Base-by-base conservation (phyloP, 2,888 invertebrate species). In the Polydrusus tereticollis region DNA sequence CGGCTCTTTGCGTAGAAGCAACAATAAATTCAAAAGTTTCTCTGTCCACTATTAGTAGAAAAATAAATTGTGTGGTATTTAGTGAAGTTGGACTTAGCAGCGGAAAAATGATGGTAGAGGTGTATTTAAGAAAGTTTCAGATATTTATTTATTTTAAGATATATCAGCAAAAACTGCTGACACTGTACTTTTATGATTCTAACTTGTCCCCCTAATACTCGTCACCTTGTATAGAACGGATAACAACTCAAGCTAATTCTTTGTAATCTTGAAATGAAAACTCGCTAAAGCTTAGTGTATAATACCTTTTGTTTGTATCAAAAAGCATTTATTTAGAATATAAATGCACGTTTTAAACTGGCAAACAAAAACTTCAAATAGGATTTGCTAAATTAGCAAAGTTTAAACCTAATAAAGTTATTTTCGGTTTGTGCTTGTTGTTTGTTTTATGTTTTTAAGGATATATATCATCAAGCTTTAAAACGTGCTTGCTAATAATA, bases 331-430 rank as follows among this genome's bases (percentile, higher is more conserved):
- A 60, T 69, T 69, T 62, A 62, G 60, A 69, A 52, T 69, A 55
- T 69, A 69, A 60, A 55, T 69, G 43, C 69, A 55, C 38, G 38
- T 36, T 45, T 60, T 60, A 41, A 69, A 69, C 47, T 36, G 36
- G 66, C 59, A 66, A 66, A 71, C 71, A 71, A 71, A 71, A 71
- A 71, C 71, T 71, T 71, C 66, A 60, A 59, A 71, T 71, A 50
- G 65, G 65, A 71, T 71, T 71, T 59, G 71, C 52, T 65, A 71
- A 71, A 71, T 71, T 71, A 66, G 65, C 66, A 66, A 71, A 71
- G 60, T 71, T 71, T 69, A 62, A 62, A 55, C 45, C 18, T 69
- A 69, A 69, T 69, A 62, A 69, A 62, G 62, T 69, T 69, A 45
- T 69, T 52, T 69, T 21, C 55, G 52, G 26, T 41, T 36, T 36